Conservation (phyloP, 2,113 vertebrate genomes). For the Herpetotheres cachinnans region DNA sequence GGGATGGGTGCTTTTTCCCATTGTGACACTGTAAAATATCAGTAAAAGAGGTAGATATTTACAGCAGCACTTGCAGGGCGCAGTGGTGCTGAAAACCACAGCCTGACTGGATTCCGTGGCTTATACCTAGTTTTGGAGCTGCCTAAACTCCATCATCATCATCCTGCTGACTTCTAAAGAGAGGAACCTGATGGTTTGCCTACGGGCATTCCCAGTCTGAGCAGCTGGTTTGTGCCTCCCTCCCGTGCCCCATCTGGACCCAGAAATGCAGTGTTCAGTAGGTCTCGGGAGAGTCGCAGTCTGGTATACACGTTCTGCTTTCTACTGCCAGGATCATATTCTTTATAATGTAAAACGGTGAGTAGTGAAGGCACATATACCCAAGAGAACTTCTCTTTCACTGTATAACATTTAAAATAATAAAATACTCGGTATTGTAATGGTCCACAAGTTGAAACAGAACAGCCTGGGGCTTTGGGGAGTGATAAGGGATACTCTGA, state of each 20-base stretch:
- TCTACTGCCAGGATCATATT: background rate
- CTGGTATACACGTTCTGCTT: background rate
- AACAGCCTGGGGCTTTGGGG: background rate
- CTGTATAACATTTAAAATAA: background rate
- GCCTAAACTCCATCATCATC: background rate
- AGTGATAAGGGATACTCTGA: background rate
- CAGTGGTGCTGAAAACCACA: background rate
- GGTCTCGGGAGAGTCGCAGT: fast-evolving
- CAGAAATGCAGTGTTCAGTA: background rate
- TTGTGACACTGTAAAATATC: background rate
- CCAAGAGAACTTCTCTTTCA: background rate
- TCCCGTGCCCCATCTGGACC: background rate
- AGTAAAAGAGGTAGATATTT: background rate
- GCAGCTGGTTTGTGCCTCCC: background rate
- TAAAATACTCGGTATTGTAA: background rate
- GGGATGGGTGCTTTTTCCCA: background rate
- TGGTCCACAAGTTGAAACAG: background rate
- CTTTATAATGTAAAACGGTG: background rate
- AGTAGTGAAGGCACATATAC: background rate
- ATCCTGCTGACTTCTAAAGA: background rate
- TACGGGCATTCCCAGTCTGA: background rate
- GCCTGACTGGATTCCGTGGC: background rate
- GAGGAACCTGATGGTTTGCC: background rate
- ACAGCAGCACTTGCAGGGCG: background rate
- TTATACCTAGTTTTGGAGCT: background rate